These are phyloP conservation scores for Lypha dubia DNA, from an alignment of 2,888 invertebrate species.

Conservation along the genomic window DNA sequence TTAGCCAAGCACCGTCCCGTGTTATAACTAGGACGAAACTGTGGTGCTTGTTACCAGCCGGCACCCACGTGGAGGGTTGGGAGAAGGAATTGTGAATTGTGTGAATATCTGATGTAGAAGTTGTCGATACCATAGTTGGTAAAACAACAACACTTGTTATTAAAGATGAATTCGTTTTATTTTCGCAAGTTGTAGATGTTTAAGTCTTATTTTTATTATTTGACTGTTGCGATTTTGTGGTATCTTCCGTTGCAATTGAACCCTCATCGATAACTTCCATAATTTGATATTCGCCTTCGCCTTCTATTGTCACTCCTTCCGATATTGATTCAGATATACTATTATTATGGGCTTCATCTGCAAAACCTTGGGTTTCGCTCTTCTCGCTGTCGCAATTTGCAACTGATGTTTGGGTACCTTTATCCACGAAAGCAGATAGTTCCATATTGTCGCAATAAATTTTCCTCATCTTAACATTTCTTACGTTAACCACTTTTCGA, in stretches of 20 bases:
- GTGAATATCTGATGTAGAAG: background rate
- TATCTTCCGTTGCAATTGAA: constrained; percentile 33
- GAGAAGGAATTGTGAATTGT: too few species aligned
- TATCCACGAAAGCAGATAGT: too few species aligned
- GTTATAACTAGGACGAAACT: too few species aligned
- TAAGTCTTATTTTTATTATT: background rate
- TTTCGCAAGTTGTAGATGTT: constrained; percentile 41
- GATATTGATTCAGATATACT: constrained; percentile 63
- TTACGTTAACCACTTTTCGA: too few species aligned
- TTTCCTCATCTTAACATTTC: too few species aligned
- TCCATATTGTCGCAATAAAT: too few species aligned
- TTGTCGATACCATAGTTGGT: constrained; percentile 14
- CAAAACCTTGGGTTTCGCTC: too few species aligned
- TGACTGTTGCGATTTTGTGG: constrained; percentile 25
- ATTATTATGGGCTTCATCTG: constrained; percentile 68
- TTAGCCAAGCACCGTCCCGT: too few species aligned
- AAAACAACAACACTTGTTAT: constrained; percentile 69
- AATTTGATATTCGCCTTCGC: constrained; percentile 81
- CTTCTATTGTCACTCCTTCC: constrained; percentile 81
- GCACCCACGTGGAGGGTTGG: too few species aligned
- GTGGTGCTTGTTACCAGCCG: too few species aligned
- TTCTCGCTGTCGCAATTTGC: too few species aligned
- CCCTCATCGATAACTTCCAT: constrained; percentile 80
- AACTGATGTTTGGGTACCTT: too few species aligned
- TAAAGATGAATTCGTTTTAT: constrained; percentile 52